phyloP scores from a whole-genome alignment of 2,113 vertebrate species.

The Litocranius walleri region DNA sequence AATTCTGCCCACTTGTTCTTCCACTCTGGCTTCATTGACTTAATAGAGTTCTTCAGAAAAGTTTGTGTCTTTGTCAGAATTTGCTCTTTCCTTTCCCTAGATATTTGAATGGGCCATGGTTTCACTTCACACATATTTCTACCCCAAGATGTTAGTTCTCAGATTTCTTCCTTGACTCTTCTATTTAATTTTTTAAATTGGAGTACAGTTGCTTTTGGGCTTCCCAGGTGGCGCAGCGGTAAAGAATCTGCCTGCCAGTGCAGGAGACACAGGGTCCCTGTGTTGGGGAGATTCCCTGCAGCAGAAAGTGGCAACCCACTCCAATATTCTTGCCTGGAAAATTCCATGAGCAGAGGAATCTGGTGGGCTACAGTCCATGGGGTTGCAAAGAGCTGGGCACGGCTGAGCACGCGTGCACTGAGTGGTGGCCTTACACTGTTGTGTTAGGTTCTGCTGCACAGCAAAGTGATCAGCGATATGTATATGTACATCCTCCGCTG shows the following conservation, averaged over 20 bases:
- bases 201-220: background rate
- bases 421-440: background rate
- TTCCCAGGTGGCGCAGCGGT: accelerated
- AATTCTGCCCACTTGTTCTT: too few relatives aligned
- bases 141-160: background rate
- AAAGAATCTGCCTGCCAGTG: background rate
- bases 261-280: background rate
- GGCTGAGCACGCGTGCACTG: background rate
- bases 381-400: background rate
- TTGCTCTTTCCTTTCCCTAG: background rate
- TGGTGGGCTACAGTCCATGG: background rate
- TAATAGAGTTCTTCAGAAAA: background rate
- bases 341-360: background rate
- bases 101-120: background rate
- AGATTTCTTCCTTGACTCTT: background rate
- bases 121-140: background rate
- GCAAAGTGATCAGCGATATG: background rate
- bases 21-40: background rate
- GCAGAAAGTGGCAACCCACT: background rate
- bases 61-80: background rate
- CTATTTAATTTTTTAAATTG: background rate
- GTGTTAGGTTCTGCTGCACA: background rate
- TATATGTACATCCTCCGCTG: background rate
- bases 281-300: background rate
- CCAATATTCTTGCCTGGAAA: background rate